Percentiles rank a stretch among this genome's conserved stretches.
phyloP scores from a whole-genome alignment of 2,113 vertebrate genomes.

The Festucalex cinctus region DNA sequence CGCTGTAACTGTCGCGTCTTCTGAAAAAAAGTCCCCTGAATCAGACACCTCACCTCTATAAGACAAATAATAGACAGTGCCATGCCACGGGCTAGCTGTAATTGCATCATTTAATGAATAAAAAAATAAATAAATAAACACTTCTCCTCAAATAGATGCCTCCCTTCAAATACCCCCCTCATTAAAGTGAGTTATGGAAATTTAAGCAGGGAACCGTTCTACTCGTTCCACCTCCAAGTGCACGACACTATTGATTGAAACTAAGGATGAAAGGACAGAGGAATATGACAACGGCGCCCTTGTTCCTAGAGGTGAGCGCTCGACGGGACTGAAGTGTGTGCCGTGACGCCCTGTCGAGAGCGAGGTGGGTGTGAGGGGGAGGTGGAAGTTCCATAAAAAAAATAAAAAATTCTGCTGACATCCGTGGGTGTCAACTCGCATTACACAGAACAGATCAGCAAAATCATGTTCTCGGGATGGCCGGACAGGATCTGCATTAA shows the following conservation, averaged over 20 bases:
- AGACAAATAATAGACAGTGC: no score
- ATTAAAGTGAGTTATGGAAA: no score
- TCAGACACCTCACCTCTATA: no score
- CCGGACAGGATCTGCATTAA: conserved; percentile 2
- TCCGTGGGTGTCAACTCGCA: conserved; percentile 42
- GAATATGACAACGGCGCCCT: conserved; percentile 33
- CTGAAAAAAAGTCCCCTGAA: no score
- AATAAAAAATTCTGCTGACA: conserved; percentile 65
- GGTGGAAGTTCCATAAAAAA: conserved; percentile 19
- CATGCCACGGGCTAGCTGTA: no score
- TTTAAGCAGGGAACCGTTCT: no score
- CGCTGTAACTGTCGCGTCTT: no score
- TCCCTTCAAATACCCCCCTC: no score
- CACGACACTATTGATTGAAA: background rate
- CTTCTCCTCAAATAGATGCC: no score
- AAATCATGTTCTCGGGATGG: conserved; percentile 29
- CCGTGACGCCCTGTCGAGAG: conserved; percentile 54
- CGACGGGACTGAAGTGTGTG: conserved; percentile 60
- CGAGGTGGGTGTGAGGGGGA: conserved; percentile 9
- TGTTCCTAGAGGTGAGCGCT: conserved; percentile 51
- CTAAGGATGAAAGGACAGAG: background rate
- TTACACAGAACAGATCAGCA: conserved; percentile 56
- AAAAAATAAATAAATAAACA: no score
- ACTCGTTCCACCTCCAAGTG: background rate
- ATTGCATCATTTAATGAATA: no score